Percentiles rank a stretch among this genome's conserved stretches.
phyloP scores from a whole-genome alignment of 1,140 invertebrate genomes.

The Panagrolaimus sp. region DNA sequence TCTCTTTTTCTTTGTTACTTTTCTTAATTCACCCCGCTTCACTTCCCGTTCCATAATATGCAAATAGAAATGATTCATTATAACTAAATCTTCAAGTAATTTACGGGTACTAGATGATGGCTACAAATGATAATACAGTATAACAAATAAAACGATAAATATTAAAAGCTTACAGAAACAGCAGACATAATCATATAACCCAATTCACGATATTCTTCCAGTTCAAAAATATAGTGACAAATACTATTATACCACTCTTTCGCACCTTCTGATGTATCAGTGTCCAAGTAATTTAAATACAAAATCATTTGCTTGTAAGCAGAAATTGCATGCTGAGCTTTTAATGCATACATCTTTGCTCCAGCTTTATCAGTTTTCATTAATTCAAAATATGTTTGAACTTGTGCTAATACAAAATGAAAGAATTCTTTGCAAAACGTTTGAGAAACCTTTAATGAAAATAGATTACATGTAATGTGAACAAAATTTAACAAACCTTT shows the following conservation, averaged over 20 bases:
- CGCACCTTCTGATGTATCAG: constrained; percentile 14
- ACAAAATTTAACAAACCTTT: constrained; percentile 16
- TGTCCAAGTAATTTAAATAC: not conserved
- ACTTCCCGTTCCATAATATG: constrained; percentile 37
- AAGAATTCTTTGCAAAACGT: constrained; percentile 38
- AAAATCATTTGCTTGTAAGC: constrained; percentile 34
- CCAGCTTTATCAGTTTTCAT: constrained; percentile 34
- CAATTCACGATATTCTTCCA: constrained; percentile 39
- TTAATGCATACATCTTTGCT: constrained; percentile 27
- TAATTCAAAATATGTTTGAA: constrained; percentile 25
- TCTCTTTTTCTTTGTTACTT: constrained; percentile 36
- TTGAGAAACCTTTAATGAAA: constrained; percentile 12
- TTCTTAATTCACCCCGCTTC: constrained; percentile 24
- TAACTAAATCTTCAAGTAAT: constrained; percentile 42
- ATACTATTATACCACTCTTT: constrained; percentile 27
- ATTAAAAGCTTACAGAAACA: constrained; percentile 15
- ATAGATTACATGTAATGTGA: not conserved
- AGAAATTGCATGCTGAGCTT: constrained; percentile 31
- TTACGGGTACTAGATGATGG: constrained; percentile 26
- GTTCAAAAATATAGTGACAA: constrained; percentile 32
- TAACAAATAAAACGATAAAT: not conserved
- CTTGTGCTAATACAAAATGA: constrained; percentile 25
- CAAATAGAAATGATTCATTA: constrained; percentile 43
- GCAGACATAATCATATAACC: constrained; percentile 23
- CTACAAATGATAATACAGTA: constrained; percentile 21